Evolutionary conservation across 1,140 invertebrate species (phyloP).

Genomic region (Coenobita brevimanus): DNA sequence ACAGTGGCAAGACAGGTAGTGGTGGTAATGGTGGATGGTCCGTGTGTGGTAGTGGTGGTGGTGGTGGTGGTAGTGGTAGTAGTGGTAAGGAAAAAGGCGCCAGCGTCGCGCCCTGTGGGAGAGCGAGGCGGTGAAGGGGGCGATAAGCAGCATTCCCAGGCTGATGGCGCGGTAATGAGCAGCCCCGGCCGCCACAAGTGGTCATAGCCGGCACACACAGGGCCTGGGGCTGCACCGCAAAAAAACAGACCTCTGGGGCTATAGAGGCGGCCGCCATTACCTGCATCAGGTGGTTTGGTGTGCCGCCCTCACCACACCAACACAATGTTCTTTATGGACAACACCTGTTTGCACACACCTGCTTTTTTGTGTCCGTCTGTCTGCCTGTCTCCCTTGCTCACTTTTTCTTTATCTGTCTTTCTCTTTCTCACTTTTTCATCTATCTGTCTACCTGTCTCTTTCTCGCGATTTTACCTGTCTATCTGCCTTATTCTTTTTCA

Average conservation of each 20-base stretch:
- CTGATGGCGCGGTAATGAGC: constrained; percentile 61
- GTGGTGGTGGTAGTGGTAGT: constrained; percentile 4
- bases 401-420: no score
- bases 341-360: no score
- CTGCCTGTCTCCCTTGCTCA: no score
- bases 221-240: constrained; percentile 23
- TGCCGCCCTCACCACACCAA: no score
- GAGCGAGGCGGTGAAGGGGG: no score
- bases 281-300: constrained; percentile 61
- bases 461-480: no score
- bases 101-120: no score
- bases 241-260: constrained; percentile 42
- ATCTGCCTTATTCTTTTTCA: not conserved
- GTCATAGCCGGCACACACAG: constrained; percentile 36
- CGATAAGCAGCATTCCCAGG: constrained; percentile 61
- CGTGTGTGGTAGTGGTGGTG: not conserved
- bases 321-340: no score
- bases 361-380: no score
- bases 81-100: not conserved
- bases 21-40: not conserved
- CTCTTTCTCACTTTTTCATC: no score
- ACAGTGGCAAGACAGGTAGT: not conserved
- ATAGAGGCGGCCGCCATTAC: constrained; percentile 54
- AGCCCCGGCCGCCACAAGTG: constrained; percentile 26
- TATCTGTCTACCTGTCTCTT: no score